Evolutionary conservation across 2,888 invertebrate genomes (phyloP), one percentile per base, ranked within the genome.

Genomic region (Himalopsyche tibetana): DNA sequence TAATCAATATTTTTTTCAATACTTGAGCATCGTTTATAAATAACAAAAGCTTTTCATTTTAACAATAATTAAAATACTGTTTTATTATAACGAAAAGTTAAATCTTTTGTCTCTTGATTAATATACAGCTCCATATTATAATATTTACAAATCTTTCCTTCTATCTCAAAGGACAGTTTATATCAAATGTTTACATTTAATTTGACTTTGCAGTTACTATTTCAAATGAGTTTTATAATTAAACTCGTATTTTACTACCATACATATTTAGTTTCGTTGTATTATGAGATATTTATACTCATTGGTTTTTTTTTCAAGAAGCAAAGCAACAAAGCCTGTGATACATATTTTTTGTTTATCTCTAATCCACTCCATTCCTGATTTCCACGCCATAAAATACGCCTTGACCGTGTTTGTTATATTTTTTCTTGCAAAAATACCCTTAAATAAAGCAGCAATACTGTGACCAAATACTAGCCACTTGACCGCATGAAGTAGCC

Each of bases 331-430:
- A 63, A 63, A 63, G 63, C 63, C 19, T 63, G 63, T 19, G 63
- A 63, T 63, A 63, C 19, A 28, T 63, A 19, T 63, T 63, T 63
- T 63, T 63, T 63, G 63, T 63, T 63, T 19, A 4, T 8, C 28
- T 63, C 63, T 63, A 19, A 63, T n/a, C 63, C 63, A 63, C 63
- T 63, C 63, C 63, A 63, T 63, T 63, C 63, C 63, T 63, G 63
- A 63, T 63, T 56, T 63, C 63, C 63, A 63, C 63, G 63, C 63
- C 63, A 63, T 19, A 63, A 63, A 63, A 63, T 63, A 63, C 63
- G 63, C 63, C 63, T 63, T 19, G 63, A 28, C 28, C 63, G 63
- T 63, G 63, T 63, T 28, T 19, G 63, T 19, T 63, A 63, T 63
- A 56, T 56, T 63, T 19, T 63, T 63, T 19, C 4, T 63, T 63